phyloP scores from a whole-genome alignment of 2,797 vertebrate species.

The Calcarius lapponicus region DNA sequence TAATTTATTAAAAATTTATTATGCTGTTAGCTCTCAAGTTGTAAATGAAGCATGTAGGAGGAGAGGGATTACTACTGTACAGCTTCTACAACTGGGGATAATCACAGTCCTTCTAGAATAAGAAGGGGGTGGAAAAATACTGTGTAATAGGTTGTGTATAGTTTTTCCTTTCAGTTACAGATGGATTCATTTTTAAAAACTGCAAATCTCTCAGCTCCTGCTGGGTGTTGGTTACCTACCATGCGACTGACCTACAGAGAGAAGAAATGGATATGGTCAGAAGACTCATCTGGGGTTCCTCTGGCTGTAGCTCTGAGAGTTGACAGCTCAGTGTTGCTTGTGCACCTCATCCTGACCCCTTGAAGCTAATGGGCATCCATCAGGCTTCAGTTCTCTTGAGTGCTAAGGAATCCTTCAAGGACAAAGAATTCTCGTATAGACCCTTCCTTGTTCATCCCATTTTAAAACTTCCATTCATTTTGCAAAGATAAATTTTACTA shows the following conservation, averaged over 20 bases:
- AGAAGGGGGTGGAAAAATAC: constrained; percentile 18
- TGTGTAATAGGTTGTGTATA: not conserved
- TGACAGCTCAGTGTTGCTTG: not conserved
- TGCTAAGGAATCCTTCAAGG: not conserved
- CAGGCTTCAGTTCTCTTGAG: not conserved
- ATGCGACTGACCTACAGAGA: not conserved
- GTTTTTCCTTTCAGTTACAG: not conserved
- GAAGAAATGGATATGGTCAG: not conserved
- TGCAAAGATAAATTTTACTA: not conserved
- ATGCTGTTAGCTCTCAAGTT: constrained; percentile 48
- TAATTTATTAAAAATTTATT: constrained; percentile 65
- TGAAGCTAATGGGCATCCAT: not conserved
- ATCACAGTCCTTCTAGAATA: constrained; percentile 37
- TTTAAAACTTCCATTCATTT: not conserved
- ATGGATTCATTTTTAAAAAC: not conserved
- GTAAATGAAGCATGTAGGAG: constrained; percentile 59
- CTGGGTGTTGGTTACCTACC: not conserved
- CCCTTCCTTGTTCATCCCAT: not conserved
- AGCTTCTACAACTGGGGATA: constrained; percentile 8
- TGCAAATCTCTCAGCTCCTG: not conserved
- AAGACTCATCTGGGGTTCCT: not conserved
- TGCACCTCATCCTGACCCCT: not conserved
- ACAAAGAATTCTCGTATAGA: not conserved
- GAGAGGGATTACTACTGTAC: constrained; percentile 57
- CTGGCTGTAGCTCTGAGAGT: not conserved